Percentiles rank a stretch among this genome's conserved stretches.
phyloP scores from a whole-genome alignment of 2,113 vertebrate genomes.

The Anthoscopus minutus region DNA sequence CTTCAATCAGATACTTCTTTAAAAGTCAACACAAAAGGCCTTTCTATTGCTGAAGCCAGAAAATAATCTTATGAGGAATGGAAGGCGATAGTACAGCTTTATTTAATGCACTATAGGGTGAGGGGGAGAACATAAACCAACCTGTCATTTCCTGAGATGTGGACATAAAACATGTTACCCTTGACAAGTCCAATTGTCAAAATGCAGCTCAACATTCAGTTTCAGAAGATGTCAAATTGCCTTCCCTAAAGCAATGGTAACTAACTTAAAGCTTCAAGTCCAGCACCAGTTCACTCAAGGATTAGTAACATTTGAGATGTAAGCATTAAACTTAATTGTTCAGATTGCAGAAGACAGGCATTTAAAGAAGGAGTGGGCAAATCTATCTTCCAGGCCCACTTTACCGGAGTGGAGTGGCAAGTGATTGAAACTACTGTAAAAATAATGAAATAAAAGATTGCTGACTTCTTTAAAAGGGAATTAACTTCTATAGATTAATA shows the following conservation, averaged over 20 bases:
- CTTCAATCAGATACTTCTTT: neutral
- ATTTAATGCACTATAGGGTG: neutral
- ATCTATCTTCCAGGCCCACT: neutral
- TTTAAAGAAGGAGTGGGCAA: neutral
- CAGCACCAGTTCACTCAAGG: neutral
- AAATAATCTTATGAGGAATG: slow-evolving; percentile 1
- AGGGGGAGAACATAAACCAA: neutral
- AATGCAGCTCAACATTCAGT: neutral
- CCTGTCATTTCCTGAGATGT: neutral
- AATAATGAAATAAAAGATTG: neutral
- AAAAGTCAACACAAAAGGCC: neutral
- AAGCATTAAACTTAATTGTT: neutral
- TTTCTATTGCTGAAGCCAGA: neutral
- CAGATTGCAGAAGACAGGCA: neutral
- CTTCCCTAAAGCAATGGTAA: neutral
- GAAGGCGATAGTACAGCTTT: neutral
- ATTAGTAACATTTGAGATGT: neutral
- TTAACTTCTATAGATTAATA: neutral
- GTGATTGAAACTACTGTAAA: neutral
- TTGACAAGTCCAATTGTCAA: neutral
- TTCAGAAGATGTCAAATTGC: neutral
- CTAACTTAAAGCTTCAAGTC: neutral
- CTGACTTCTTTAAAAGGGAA: neutral
- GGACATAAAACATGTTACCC: neutral
- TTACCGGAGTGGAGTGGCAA: neutral